A percentile compares a stretch with the other conserved stretches of the same genome.
Conservation (phyloP, 2,797 vertebrate species). For the Sebastes itinus region DNA sequence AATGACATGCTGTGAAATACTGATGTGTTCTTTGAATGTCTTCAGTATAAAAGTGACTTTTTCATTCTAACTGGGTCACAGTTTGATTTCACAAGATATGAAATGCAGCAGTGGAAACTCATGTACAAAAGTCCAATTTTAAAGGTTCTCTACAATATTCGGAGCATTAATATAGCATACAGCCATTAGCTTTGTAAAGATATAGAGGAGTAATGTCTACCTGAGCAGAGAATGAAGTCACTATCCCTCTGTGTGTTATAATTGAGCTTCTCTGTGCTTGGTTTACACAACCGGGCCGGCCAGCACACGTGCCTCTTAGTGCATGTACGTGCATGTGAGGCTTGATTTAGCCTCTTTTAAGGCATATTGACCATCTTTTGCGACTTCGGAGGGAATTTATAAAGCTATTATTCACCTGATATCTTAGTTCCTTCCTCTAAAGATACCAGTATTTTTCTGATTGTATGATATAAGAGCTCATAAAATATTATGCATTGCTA, state of each 20-base stretch:
- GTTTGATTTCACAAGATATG: not conserved
- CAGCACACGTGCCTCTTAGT: too few relatives aligned
- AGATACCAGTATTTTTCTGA: not conserved
- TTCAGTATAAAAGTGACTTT: not conserved
- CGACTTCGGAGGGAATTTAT: not conserved
- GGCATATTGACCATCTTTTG: not conserved
- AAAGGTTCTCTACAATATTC: too few relatives aligned
- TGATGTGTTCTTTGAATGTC: not conserved
- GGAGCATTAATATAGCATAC: too few relatives aligned
- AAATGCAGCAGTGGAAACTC: not conserved
- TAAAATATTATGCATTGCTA: too few relatives aligned
- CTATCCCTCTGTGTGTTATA: too few relatives aligned
- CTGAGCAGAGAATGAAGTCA: too few relatives aligned
- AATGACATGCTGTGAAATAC: not conserved
- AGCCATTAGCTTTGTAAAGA: too few relatives aligned
- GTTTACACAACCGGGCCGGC: accelerated
- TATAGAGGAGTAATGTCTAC: too few relatives aligned
- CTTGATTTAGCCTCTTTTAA: too few relatives aligned
- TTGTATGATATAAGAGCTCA: not conserved
- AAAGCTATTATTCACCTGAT: not conserved
- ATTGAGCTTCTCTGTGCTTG: too few relatives aligned
- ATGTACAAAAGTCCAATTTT: not conserved
- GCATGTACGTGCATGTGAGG: too few relatives aligned
- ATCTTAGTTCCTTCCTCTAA: too few relatives aligned
- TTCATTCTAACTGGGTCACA: not conserved